A percentile compares a stretch with the other conserved stretches of the same genome.
These are phyloP conservation scores for Coluber constrictor DNA, from an alignment of 2,797 vertebrate genomes.

Conservation along the genomic window DNA sequence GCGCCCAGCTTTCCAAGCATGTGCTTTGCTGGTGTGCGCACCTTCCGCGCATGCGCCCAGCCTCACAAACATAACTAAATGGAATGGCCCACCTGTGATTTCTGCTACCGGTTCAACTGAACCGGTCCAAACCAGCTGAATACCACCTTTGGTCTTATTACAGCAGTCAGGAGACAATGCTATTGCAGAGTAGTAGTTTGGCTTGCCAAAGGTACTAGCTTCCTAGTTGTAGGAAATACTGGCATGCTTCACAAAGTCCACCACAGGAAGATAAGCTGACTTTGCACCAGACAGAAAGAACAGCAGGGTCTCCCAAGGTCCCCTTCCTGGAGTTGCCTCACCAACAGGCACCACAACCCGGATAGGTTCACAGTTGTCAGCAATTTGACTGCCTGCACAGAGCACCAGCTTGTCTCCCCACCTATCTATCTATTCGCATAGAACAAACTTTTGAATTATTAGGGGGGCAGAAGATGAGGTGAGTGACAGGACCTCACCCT, in stretches of 20 bases:
- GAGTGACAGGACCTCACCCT: background rate
- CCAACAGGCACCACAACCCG: fast-evolving
- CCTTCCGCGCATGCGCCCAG: too few species aligned
- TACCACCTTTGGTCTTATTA: background rate
- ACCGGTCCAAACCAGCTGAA: too few species aligned
- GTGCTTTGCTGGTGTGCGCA: too few species aligned
- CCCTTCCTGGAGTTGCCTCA: background rate
- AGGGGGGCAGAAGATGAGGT: background rate
- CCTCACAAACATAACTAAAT: too few species aligned
- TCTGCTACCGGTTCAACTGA: too few species aligned
- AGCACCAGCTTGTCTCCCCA: background rate
- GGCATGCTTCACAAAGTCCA: background rate
- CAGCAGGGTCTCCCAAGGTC: background rate
- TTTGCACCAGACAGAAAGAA: background rate
- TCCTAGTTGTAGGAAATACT: background rate
- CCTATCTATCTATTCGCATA: background rate
- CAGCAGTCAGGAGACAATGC: background rate
- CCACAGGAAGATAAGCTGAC: background rate
- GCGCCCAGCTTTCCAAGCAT: too few species aligned
- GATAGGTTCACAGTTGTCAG: background rate
- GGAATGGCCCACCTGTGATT: too few species aligned
- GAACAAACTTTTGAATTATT: background rate
- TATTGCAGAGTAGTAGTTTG: background rate
- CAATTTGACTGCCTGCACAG: background rate
- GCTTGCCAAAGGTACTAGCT: background rate